Evolutionary conservation across 2,113 vertebrate species (phyloP), one percentile per base, ranked within the genome.

Genomic region (Amphiprion ocellaris): DNA sequence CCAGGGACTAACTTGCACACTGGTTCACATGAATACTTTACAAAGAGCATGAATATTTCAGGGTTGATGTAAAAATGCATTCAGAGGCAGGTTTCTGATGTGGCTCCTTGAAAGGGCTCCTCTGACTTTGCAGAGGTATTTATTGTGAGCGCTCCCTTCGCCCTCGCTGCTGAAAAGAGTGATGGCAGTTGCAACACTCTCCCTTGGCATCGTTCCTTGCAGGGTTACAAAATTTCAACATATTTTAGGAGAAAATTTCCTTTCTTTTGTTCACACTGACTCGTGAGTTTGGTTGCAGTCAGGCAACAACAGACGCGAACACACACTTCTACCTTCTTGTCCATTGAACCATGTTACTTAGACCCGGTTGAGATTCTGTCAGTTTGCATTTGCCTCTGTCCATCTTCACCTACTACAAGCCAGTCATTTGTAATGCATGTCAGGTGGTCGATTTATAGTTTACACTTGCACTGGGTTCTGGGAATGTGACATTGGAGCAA

Each of bases 31-130:
- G 81, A 93, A 93, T 94, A 87, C 84, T 92, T 94, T 90, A 94
- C 89, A 92, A 85, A 90, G 83, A 91, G 62, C 58, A 91, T 92
- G 77, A 93, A 93, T 94, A 92, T 95, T 94, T 94, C 83, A 93
- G 87, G 63, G 87, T 88, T 83, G 89, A 90, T 92, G 85, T 92
- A 86, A 85, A 90, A 94, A 88, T 90, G 89, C 87, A 88, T 89
- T 86, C 76, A 78, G 77, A 85, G 76, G 81, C 85, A 85, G 70
- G 90, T 92, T 91, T 91, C 81, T 86, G 87, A 89, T 82, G 87
- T 86, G 89, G 77, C 88, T 92, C 66, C 81, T 79, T 90, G 89
- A 93, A 91, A 88, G 73, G 66, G 82, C 82, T 87, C 58, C 64
- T 88, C 72, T 85, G 91, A 90, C 87, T 87, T 88, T 85, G 81